Base-by-base conservation (phyloP, 2,113 vertebrate species). In the Setophaga petechia region DNA sequence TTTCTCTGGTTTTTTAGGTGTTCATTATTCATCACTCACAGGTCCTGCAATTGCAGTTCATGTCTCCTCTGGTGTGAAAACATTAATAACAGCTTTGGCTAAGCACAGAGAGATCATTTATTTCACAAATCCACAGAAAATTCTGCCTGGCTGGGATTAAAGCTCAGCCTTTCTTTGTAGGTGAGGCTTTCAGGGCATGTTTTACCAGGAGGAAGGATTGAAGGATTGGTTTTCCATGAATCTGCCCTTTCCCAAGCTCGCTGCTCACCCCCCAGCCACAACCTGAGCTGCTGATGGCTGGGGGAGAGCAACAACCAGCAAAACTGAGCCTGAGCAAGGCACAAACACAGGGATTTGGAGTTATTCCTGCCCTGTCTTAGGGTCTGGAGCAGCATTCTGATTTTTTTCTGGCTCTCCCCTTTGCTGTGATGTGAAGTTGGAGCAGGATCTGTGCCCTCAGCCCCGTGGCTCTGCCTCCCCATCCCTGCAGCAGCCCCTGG, bases 41-140 rank as follows among this genome's bases (percentile, higher is more conserved):
- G 90, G 78, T 68, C 72, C 57, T 72, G 77, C 49, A 22, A 61
- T 69, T 62, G 67, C 71, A 41, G 37, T 0, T 44, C 3, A 1
- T 49, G 79, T 61, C 90, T 94, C 67, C 81, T 88, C 71, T 73
- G 82, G 25, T 85, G 83, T 85, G 94, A 69, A 90, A 93, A 73
- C 95, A 96, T 96, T 90, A 94, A 95, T 95, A 95, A 94, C 84
- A 76, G 81, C 74, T 93, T 75, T 51, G 78, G 65, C 66, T 91
- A n/a, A 90, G 90, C 58, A 22, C n/a, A 10, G 78, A 61, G 83
- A 87, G 66, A 94, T 83, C 71, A 69, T 92, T 90, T 73, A 49
- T 93, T 93, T 88, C 77, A 94, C 82, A 92, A 86, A 94, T 41
- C 55, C 3, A 3, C 90, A 21, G 88, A 62, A 83, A 88, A 93